These are phyloP conservation scores for Conus betulinus DNA, from an alignment of 1,140 invertebrate genomes.

Conservation along the genomic window DNA sequence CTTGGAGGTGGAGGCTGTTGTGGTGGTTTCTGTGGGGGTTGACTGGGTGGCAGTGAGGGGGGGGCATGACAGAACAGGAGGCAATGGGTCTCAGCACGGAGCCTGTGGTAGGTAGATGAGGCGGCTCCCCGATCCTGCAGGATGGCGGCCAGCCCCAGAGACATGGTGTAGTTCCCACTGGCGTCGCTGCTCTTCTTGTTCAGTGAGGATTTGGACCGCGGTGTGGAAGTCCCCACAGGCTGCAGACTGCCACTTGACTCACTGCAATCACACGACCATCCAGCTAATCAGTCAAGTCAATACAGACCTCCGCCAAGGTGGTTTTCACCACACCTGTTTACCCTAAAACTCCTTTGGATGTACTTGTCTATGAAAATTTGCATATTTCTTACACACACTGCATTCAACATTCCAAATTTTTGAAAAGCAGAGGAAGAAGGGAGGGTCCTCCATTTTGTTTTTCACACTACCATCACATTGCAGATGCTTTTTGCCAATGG, in stretches of 20 bases:
- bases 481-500: too few relatives aligned
- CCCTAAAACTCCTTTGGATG: too few relatives aligned
- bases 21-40: background rate
- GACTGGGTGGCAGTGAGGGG: background rate
- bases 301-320: too few relatives aligned
- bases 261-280: constrained; percentile 68
- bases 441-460: too few relatives aligned
- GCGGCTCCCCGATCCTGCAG: constrained; percentile 85
- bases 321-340: too few relatives aligned
- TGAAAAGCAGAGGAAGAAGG: too few relatives aligned
- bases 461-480: too few relatives aligned
- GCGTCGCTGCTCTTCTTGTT: constrained; percentile 19
- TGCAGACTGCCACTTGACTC: constrained; percentile 74
- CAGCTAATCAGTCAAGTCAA: too few relatives aligned
- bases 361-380: too few relatives aligned
- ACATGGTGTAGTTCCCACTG: constrained; percentile 87
- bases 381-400: too few relatives aligned
- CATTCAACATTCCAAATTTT: too few relatives aligned
- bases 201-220: constrained; percentile 22
- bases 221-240: constrained; percentile 76
- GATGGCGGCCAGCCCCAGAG: constrained; percentile 86
- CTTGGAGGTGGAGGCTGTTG: background rate
- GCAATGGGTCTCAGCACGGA: constrained; percentile 19
- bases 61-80: constrained; percentile 29
- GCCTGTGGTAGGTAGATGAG: constrained; percentile 73